A percentile compares a stretch with the other conserved stretches of the same genome.
Evolutionary conservation across 2,797 vertebrate genomes (phyloP).

Genomic region (Rhinichthys osculus): DNA sequence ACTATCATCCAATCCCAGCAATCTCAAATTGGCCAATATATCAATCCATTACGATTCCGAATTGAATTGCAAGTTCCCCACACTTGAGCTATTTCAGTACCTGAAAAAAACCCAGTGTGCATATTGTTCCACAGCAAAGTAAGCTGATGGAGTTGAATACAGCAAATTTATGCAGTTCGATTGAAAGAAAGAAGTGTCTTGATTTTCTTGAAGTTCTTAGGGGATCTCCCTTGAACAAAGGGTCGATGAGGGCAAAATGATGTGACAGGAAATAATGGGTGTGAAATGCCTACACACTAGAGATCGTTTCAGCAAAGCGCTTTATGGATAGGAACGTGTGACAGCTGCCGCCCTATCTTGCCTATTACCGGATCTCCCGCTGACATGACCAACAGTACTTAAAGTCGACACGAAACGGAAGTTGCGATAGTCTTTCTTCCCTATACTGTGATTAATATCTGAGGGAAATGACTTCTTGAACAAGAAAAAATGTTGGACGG

Average conservation of each 20-base stretch:
- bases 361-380: not conserved
- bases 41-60: not conserved
- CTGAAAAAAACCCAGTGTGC: not conserved
- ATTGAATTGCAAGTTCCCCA: not conserved
- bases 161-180: not conserved
- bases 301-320: not conserved
- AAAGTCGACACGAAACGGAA: not conserved
- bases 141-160: not conserved
- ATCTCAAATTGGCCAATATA: not conserved
- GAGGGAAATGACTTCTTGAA: not conserved
- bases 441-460: not conserved
- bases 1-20: not conserved
- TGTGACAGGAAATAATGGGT: not conserved
- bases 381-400: not conserved
- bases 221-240: constrained; percentile 26
- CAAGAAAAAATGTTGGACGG: not conserved
- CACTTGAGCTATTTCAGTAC: not conserved
- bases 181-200: not conserved
- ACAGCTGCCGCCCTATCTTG: not conserved
- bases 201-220: not conserved
- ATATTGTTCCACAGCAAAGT: not conserved
- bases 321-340: not conserved
- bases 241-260: not conserved
- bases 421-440: not conserved
- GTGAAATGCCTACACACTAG: not conserved